These are phyloP conservation scores for Tapera naevia DNA, from an alignment of 2,797 vertebrate genomes.

Conservation along the genomic window DNA sequence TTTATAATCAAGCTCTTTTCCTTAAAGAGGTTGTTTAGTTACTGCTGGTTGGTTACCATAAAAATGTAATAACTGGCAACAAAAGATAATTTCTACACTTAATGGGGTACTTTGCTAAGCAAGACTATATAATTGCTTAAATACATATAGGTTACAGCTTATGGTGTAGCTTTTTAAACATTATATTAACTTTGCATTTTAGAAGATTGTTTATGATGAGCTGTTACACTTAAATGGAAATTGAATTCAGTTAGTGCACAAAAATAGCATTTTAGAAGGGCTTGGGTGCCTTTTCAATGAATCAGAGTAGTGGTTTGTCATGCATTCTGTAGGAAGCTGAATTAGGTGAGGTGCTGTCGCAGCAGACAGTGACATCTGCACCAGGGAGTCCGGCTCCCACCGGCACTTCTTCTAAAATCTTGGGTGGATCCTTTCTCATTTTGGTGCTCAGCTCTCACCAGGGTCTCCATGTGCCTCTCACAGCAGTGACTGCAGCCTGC, in stretches of 20 bases:
- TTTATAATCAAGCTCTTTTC: not conserved
- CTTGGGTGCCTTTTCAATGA: conserved; percentile 40
- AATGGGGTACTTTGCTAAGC: conserved; percentile 13
- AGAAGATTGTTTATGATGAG: not conserved
- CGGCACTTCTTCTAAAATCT: not conserved
- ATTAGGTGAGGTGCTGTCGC: not conserved
- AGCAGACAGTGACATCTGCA: not conserved
- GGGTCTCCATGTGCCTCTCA: not conserved
- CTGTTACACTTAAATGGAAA: conserved; percentile 38
- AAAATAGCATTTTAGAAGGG: conserved; percentile 44
- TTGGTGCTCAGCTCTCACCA: not conserved
- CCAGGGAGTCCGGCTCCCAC: not conserved
- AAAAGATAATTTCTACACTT: conserved; percentile 42
- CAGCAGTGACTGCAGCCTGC: not conserved
- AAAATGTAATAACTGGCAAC: conserved; percentile 43
- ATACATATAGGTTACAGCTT: not conserved
- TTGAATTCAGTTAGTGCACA: not conserved
- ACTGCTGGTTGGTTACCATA: conserved; percentile 4
- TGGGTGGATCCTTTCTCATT: not conserved
- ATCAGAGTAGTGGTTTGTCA: conserved; percentile 28
- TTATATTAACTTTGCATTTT: not conserved
- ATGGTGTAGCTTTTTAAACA: not conserved
- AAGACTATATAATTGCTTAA: conserved; percentile 21
- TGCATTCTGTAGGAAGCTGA: not conserved
- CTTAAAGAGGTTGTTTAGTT: conserved; percentile 56